Base-by-base conservation (phyloP, 2,888 invertebrate genomes). In the Acanthosepion esculentum region DNA sequence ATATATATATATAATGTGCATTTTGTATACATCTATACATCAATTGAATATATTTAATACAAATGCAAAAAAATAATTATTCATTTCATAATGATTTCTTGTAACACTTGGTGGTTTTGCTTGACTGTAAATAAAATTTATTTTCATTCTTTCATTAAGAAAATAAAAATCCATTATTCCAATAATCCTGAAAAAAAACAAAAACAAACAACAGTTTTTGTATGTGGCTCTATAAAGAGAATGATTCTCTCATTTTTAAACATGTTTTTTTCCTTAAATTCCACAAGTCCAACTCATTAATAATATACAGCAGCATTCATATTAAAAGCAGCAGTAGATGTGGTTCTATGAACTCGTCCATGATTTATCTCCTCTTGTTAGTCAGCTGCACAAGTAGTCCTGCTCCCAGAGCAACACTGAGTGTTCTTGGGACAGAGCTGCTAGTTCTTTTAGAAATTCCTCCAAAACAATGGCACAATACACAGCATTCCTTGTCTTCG, bases 401-500 rank as follows among this genome's bases (percentile, higher is more conserved):
- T 96, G 96, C n/a, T 96, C 96, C 33, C 95, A 91, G 50, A 95
- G 94, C 59, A 97, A 95, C 18, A 98, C 97, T 50, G 99, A 98
- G 97, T 99, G 99, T 97, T 99, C 99, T 97, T 99, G 99, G 95
- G 99, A 98, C 95, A 99, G 98, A 29, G 99, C 99, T 0, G 99
- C 99, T 95, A 99, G 98, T 98, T 99, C 99, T 97, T 99, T 99
- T 0, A 99, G 98, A 98, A 99, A 99, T 97, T 99, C 99, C 97
- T 99, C 99, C 95, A 99, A 98, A 93, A 99, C 98, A 15, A 99
- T 98, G 3, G 99, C 99, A 96, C 98, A 98, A 95, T 98, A 98
- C 1, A 98, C 98, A 94, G 97, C 97, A 95, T 98, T 97, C 95
- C 97, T 97, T 1, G 97, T 97, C 96, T 97, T 97, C 18, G 97